phyloP scores from a whole-genome alignment of 2,888 invertebrate species.

The Flexamia atlantica region DNA sequence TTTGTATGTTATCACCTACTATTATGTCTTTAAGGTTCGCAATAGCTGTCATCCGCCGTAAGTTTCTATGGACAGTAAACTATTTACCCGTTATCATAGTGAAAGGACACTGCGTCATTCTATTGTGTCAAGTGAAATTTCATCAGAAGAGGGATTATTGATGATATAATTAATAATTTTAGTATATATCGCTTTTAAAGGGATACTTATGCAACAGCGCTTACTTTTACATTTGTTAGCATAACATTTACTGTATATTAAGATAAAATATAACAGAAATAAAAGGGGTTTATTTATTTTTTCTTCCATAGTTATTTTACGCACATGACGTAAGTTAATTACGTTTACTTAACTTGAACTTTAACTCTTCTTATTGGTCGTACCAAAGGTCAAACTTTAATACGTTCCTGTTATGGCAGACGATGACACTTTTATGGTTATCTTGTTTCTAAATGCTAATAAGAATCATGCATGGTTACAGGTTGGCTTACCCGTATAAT shows the following conservation, averaged over 20 bases:
- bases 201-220: not conserved
- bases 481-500: not conserved
- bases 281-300: too few species aligned
- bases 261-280: too few species aligned
- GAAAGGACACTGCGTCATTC: not conserved
- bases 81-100: constrained; percentile 6
- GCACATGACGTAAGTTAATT: too few species aligned
- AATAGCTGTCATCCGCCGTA: not conserved
- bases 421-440: not conserved
- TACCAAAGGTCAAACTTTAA: too few species aligned
- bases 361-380: too few species aligned
- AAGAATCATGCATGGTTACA: too few species aligned
- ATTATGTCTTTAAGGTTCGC: not conserved
- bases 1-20: too few species aligned
- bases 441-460: not conserved
- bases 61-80: constrained; percentile 14
- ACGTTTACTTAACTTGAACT: not conserved
- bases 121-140: constrained; percentile 1
- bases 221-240: not conserved
- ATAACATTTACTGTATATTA: too few species aligned
- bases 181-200: not conserved
- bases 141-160: not conserved
- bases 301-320: too few species aligned
- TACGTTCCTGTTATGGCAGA: too few species aligned
- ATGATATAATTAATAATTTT: not conserved